phyloP scores from a whole-genome alignment of 1,140 invertebrate species.

The Drosophila takahashii region DNA sequence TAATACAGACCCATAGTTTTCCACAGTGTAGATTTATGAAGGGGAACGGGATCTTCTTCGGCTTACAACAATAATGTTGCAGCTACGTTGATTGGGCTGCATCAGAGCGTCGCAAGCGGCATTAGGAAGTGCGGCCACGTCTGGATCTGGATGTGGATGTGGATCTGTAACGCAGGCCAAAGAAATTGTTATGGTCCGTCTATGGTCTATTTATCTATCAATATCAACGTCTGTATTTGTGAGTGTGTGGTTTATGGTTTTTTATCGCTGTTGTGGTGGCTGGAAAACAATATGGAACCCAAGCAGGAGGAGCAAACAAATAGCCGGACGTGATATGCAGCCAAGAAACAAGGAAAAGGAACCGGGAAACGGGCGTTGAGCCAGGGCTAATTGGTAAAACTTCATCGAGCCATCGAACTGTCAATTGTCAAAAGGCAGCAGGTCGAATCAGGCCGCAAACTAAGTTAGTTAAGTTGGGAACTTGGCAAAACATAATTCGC shows the following conservation, averaged over 20 bases:
- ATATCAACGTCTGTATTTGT: not conserved
- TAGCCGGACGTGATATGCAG: slow-evolving; percentile 50
- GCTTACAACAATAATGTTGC: slow-evolving; percentile 60
- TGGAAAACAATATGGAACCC: slow-evolving; percentile 16
- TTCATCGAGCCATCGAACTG: slow-evolving; percentile 64
- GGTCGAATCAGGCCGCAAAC: slow-evolving; percentile 50
- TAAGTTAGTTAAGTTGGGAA: slow-evolving; percentile 58
- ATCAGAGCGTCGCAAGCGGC: slow-evolving; percentile 47
- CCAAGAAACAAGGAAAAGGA: not conserved
- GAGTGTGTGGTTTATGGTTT: slow-evolving; percentile 27
- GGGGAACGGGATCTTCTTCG: slow-evolving; percentile 18
- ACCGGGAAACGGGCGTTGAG: slow-evolving; percentile 5
- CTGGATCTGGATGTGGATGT: slow-evolving; percentile 34
- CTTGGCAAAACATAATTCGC: slow-evolving; percentile 71
- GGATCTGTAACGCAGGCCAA: slow-evolving; percentile 5
- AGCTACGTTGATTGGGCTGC: slow-evolving; percentile 67
- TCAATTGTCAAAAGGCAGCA: slow-evolving; percentile 65
- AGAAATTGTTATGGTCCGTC: slow-evolving; percentile 51
- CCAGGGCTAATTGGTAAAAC: slow-evolving; percentile 65
- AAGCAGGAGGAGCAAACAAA: slow-evolving; percentile 46
- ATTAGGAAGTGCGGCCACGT: slow-evolving; percentile 70
- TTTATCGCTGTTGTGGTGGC: slow-evolving; percentile 11
- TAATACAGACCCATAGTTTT: not conserved
- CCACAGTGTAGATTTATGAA: slow-evolving; percentile 17
- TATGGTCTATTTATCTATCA: slow-evolving; percentile 47